These are phyloP conservation scores for Epinephelus lanceolatus DNA, from an alignment of 2,113 vertebrate species.

Conservation along the genomic window DNA sequence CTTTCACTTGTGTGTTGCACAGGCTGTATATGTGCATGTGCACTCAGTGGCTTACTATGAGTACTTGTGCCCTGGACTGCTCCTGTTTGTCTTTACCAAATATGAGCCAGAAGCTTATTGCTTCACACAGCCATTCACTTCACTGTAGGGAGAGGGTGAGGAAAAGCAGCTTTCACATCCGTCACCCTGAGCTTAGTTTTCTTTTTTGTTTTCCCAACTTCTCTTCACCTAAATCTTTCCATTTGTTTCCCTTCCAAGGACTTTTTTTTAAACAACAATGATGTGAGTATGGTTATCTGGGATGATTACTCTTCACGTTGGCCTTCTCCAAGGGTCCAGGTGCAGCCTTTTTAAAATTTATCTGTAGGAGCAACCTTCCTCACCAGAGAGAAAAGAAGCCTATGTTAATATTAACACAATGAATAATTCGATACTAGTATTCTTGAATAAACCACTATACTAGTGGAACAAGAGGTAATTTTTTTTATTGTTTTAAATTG, in stretches of 20 bases:
- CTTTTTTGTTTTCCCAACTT: not conserved
- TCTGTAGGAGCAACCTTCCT: not conserved
- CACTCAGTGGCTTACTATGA: slow-evolving; percentile 7
- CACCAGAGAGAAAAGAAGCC: not conserved
- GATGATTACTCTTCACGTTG: slow-evolving; percentile 47
- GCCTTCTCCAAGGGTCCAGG: slow-evolving; percentile 20
- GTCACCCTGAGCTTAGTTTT: not conserved
- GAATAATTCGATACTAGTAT: not conserved
- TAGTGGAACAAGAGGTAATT: too few relatives aligned
- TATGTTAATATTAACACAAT: not conserved
- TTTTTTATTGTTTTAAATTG: not conserved
- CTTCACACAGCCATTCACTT: not conserved
- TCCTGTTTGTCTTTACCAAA: slow-evolving; percentile 28
- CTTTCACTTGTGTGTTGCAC: not conserved
- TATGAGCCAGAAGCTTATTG: slow-evolving; percentile 29
- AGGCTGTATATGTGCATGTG: slow-evolving; percentile 9
- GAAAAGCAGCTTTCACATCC: too few relatives aligned
- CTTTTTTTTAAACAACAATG: slow-evolving; percentile 35
- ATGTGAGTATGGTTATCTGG: slow-evolving; percentile 23
- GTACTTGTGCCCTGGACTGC: not conserved
- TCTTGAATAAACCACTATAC: not conserved
- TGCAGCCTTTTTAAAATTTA: not conserved
- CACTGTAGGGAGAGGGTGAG: too few relatives aligned
- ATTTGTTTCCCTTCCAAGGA: slow-evolving; percentile 51
- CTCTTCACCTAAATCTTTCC: slow-evolving; percentile 30